Conservation (phyloP, 2,113 vertebrate species). For the Labrus mixtus region DNA sequence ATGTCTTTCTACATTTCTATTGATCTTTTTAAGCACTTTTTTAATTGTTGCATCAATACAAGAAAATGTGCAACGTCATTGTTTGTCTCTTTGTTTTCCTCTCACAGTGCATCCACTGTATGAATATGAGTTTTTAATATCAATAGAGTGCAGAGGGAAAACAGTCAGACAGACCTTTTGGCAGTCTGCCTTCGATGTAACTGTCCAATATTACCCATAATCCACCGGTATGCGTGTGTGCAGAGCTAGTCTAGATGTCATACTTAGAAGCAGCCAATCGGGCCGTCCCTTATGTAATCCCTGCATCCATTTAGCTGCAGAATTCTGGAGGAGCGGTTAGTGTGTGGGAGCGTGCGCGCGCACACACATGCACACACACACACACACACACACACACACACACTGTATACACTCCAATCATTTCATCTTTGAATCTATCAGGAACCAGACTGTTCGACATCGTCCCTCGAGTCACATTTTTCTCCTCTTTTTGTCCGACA, state of each 20-base stretch:
- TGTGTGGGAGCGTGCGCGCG: background rate
- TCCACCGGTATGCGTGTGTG: slow-evolving; percentile 57
- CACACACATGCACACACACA: slow-evolving; percentile 31
- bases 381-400: slow-evolving; percentile 35
- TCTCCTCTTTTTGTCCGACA: background rate
- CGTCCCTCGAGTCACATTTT: slow-evolving; percentile 1
- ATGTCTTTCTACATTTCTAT: too few relatives aligned
- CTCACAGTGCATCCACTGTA: background rate
- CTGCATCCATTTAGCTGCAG: slow-evolving; percentile 38
- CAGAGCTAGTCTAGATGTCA: slow-evolving; percentile 22
- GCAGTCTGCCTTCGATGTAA: slow-evolving; percentile 40
- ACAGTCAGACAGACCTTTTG: slow-evolving; percentile 8
- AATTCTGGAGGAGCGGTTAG: slow-evolving; percentile 34
- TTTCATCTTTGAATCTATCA: background rate
- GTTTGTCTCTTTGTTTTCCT: slow-evolving; percentile 1
- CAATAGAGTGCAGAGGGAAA: slow-evolving; percentile 25
- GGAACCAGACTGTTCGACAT: background rate
- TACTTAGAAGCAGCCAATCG: slow-evolving; percentile 62
- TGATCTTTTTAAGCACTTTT: too few relatives aligned
- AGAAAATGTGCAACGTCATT: background rate
- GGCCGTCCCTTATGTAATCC: slow-evolving; percentile 70
- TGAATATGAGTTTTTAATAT: slow-evolving; percentile 32
- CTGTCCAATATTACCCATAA: slow-evolving; percentile 71
- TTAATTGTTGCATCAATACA: too few relatives aligned
- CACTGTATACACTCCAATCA: background rate